phyloP scores from a whole-genome alignment of 2,888 invertebrate genomes.

The Drosophila kambysellisi region DNA sequence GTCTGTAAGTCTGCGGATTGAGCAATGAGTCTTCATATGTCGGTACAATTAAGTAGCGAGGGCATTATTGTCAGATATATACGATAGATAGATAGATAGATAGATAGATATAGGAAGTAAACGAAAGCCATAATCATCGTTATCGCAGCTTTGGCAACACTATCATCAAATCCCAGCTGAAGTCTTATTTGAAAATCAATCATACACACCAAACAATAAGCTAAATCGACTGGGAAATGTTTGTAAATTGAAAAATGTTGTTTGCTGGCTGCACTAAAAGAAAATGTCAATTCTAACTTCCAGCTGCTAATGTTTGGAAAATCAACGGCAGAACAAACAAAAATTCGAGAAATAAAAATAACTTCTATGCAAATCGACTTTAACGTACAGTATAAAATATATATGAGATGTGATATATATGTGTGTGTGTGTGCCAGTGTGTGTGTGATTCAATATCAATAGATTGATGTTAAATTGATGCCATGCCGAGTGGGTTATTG shows the following conservation, averaged over 20 bases:
- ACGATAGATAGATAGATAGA: too few relatives aligned
- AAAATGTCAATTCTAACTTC: slow-evolving; percentile 42
- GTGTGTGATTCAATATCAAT: slow-evolving; percentile 46
- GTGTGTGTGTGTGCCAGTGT: background rate
- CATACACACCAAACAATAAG: slow-evolving; percentile 29
- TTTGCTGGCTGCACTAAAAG: slow-evolving; percentile 42
- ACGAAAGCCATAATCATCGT: background rate
- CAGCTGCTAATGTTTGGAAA: slow-evolving; percentile 64
- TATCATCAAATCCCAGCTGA: slow-evolving; percentile 5
- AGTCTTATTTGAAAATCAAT: slow-evolving; percentile 39
- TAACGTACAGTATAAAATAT: slow-evolving; percentile 46
- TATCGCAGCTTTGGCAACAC: background rate
- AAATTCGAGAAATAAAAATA: slow-evolving; percentile 36
- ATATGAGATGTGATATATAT: slow-evolving; percentile 20
- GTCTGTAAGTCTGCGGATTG: slow-evolving; percentile 17
- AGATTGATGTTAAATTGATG: slow-evolving; percentile 80
- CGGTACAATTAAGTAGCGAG: slow-evolving; percentile 18
- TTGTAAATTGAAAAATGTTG: slow-evolving; percentile 41
- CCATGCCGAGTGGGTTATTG: slow-evolving; percentile 75
- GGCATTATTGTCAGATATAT: background rate
- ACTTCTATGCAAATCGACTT: slow-evolving; percentile 67
- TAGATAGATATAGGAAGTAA: background rate
- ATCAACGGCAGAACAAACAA: slow-evolving; percentile 50
- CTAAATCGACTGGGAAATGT: slow-evolving; percentile 2
- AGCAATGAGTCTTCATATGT: slow-evolving; percentile 16